Evolutionary conservation across 2,888 invertebrate genomes (phyloP).

Genomic region (Drosophila nr. perissopoda): DNA sequence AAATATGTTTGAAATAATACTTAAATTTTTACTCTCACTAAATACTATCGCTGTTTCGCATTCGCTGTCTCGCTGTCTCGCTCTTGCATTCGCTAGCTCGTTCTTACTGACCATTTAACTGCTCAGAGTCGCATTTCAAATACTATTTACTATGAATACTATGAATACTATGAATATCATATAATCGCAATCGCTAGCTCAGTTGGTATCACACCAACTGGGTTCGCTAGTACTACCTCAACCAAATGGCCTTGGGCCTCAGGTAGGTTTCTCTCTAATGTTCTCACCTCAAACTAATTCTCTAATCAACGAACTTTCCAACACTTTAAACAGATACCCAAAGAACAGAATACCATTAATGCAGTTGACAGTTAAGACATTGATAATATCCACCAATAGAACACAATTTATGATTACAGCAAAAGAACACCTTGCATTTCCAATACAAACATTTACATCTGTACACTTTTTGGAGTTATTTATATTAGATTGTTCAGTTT

Average conservation of each 20-base stretch:
- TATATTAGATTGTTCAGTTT: neutral
- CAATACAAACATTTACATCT: conserved; percentile 14
- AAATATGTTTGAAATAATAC: conserved; percentile 16
- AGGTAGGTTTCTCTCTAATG: conserved; percentile 69
- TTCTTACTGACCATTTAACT: conserved; percentile 48
- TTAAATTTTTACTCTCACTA: conserved; percentile 44
- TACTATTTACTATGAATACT: conserved; percentile 10
- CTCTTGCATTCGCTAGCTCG: conserved; percentile 72
- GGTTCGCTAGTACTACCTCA: conserved; percentile 38
- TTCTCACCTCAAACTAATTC: conserved; percentile 30
- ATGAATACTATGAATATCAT: conserved; percentile 16
- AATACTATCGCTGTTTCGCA: conserved; percentile 69
- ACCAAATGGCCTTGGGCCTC: conserved; percentile 41
- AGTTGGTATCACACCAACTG: conserved; percentile 48
- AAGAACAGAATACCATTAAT: conserved; percentile 5
- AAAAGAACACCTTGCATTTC: conserved; percentile 1
- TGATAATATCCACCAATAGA: conserved; percentile 5
- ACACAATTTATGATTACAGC: neutral
- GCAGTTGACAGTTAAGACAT: conserved; percentile 13
- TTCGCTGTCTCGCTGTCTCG: conserved; percentile 63
- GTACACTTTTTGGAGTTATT: neutral
- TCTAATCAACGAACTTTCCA: conserved; percentile 28
- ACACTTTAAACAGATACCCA: conserved; percentile 23
- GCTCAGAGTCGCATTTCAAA: conserved; percentile 51
- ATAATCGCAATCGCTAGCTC: conserved; percentile 48